Conservation (phyloP, 2,113 vertebrate species). For the Misgurnus anguillicaudatus region DNA sequence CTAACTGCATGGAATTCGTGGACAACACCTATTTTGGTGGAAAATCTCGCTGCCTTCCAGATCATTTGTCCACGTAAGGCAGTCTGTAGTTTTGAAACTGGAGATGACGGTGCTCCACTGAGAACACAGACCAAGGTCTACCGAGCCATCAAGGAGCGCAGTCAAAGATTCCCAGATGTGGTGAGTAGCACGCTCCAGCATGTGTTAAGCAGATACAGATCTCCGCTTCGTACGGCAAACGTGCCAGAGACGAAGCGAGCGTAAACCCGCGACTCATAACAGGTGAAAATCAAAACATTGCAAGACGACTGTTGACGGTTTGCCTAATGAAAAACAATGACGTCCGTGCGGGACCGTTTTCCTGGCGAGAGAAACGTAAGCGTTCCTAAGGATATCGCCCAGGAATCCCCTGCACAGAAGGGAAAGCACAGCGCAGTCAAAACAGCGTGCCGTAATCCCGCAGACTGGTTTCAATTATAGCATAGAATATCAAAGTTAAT, state of each 20-base stretch:
- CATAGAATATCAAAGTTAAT: constrained; percentile 76
- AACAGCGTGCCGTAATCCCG: constrained; percentile 62
- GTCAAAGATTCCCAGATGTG: constrained; percentile 76
- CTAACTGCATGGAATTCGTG: constrained; percentile 72
- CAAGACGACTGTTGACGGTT: constrained; percentile 36
- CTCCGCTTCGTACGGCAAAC: background rate
- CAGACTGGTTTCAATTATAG: constrained; percentile 74
- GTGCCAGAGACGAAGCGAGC: background rate
- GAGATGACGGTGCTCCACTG: constrained; percentile 69
- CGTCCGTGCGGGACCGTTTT: constrained; percentile 64
- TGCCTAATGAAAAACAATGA: constrained; percentile 72
- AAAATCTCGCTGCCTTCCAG: constrained; percentile 69
- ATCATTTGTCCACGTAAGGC: constrained; percentile 68
- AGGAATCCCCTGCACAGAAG: constrained; percentile 71
- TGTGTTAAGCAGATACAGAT: constrained; percentile 58
- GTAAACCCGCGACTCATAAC: background rate
- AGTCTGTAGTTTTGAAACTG: constrained; percentile 68
- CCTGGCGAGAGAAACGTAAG: constrained; percentile 64
- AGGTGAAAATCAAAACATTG: constrained; percentile 35
- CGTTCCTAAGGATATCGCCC: constrained; percentile 67
- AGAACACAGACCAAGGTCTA: constrained; percentile 65
- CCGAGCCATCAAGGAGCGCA: constrained; percentile 68
- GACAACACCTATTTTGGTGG: constrained; percentile 78
- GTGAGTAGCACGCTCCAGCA: constrained; percentile 63
- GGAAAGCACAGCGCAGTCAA: constrained; percentile 67